Evolutionary conservation across 2,797 vertebrate genomes (phyloP).

Genomic region (Thripadectes ignobilis): DNA sequence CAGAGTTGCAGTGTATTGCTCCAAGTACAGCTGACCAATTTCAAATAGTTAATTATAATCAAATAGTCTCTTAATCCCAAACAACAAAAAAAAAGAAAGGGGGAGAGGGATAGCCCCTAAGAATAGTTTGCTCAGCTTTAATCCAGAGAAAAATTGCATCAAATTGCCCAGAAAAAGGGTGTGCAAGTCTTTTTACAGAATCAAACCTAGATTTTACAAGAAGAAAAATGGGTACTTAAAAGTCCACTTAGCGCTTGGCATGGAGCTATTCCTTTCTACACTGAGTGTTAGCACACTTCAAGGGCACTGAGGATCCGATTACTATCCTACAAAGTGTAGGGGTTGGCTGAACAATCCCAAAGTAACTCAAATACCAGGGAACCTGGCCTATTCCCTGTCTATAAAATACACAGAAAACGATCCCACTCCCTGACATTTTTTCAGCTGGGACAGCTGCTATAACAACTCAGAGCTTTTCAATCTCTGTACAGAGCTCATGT

Average conservation of each 20-base stretch:
- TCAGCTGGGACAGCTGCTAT: slow-evolving; percentile 76
- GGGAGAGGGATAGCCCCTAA: neutral
- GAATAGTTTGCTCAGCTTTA: neutral
- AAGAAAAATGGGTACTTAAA: slow-evolving; percentile 64
- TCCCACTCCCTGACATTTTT: slow-evolving; percentile 74
- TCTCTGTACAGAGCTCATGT: slow-evolving; percentile 58
- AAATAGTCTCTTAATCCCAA: neutral
- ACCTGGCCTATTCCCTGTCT: slow-evolving; percentile 70
- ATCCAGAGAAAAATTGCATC: slow-evolving; percentile 22
- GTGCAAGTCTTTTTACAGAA: slow-evolving; percentile 60
- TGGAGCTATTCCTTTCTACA: slow-evolving; percentile 46
- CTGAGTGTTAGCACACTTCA: slow-evolving; percentile 67
- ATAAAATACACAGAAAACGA: slow-evolving; percentile 76
- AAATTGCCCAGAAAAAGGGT: slow-evolving; percentile 22
- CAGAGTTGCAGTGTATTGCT: neutral
- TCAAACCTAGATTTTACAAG: slow-evolving; percentile 59
- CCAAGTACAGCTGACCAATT: neutral
- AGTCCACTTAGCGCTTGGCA: slow-evolving; percentile 66
- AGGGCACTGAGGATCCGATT: slow-evolving; percentile 72
- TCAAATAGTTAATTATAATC: neutral
- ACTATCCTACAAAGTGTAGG: slow-evolving; percentile 68
- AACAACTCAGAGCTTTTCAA: slow-evolving; percentile 70
- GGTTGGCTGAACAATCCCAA: slow-evolving; percentile 63
- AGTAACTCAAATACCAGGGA: slow-evolving; percentile 72
- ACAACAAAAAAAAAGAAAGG: neutral